These are phyloP conservation scores for Acrossocheilus fasciatus DNA, from an alignment of 2,797 vertebrate species.

Conservation along the genomic window DNA sequence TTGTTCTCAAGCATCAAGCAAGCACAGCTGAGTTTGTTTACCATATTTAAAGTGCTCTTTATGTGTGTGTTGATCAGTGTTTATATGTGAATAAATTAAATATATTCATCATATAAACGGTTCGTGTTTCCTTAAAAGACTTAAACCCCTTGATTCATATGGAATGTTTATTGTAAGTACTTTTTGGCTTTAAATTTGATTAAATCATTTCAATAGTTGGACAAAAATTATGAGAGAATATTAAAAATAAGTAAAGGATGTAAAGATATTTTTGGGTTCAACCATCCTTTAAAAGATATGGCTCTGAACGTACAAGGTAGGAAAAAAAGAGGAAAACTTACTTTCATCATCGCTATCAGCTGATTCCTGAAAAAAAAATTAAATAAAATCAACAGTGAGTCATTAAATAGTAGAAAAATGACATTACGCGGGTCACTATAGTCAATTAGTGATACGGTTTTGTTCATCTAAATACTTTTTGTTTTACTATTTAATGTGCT, in stretches of 20 bases:
- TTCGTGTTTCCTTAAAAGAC: not conserved
- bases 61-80: not conserved
- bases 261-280: not conserved
- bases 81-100: not conserved
- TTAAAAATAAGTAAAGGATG: too few species aligned
- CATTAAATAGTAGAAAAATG: not conserved
- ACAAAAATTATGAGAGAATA: not conserved
- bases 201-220: not conserved
- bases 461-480: not conserved
- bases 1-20: not conserved
- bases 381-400: constrained; percentile 8
- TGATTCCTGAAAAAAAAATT: constrained; percentile 83
- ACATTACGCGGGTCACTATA: not conserved
- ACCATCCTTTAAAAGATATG: not conserved
- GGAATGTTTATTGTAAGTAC: not conserved
- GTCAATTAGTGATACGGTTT: not conserved
- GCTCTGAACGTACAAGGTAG: not conserved
- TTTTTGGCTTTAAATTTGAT: not conserved
- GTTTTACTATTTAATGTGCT: not conserved
- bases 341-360: constrained; percentile 98
- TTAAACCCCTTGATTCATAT: not conserved
- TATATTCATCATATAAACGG: not conserved
- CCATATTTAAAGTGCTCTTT: not conserved
- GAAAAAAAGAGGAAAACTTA: constrained; percentile 73
- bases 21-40: not conserved